Evolutionary conservation across 2,113 vertebrate genomes (phyloP).

Genomic region (Camelus bactrianus): DNA sequence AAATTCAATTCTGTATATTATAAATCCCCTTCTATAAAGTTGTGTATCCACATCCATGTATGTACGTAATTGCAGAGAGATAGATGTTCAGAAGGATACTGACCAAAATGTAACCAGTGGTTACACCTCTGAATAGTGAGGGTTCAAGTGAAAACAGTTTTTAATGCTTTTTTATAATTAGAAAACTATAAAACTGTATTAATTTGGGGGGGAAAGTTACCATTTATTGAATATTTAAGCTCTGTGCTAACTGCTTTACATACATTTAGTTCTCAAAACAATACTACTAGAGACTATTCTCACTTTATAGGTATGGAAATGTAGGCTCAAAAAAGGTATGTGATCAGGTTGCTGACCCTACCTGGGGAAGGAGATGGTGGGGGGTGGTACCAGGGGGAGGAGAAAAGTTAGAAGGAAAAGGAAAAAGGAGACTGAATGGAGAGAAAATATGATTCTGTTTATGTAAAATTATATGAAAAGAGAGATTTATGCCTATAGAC

Average conservation of each 20-base stretch:
- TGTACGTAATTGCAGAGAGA: not conserved
- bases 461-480: not conserved
- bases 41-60: not conserved
- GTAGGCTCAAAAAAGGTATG: not conserved
- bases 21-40: not conserved
- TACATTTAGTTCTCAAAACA: not conserved
- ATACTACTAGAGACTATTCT: not conserved
- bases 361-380: not conserved
- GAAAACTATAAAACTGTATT: not conserved
- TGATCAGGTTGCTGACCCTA: not conserved
- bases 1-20: not conserved
- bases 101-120: not conserved
- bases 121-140: not conserved
- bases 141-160: not conserved
- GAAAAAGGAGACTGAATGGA: not conserved
- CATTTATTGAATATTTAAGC: not conserved
- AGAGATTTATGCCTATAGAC: not conserved
- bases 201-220: not conserved
- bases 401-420: not conserved
- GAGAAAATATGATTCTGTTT: not conserved
- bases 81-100: not conserved
- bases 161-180: slow-evolving; percentile 14
- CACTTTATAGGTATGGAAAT: not conserved
- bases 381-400: not conserved
- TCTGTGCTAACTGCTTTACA: not conserved